Evolutionary conservation across 2,113 vertebrate species (phyloP), one percentile per base, ranked within the genome.

Genomic region (Dicaeum eximium): DNA sequence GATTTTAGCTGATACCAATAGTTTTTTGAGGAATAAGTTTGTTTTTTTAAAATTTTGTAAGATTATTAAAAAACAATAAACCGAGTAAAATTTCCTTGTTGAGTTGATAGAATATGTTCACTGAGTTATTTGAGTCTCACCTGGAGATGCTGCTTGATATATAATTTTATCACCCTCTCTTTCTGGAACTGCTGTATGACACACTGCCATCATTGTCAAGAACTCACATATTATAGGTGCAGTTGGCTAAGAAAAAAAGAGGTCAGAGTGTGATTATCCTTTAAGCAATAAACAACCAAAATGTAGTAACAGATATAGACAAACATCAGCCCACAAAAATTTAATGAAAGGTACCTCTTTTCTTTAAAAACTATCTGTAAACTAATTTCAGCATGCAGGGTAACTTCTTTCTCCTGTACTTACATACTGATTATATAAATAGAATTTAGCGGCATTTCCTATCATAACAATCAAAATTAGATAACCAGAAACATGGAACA

Each of bases 161-260:
- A 98, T 96, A 82, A 99, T 99, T 86, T 97, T 98, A 94, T 98
- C 98, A 5, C 98, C 99, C 13, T 94, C 98, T 92, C 90, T 97
- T 96, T 99, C 99, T 8, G 99, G 99, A 53, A 99, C 99, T 33
- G 99, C 99, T 77, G 99, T 99, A 97, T 99, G 99, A 98, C 99
- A 99, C 95, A 99, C 98, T 31, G 99, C 99, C 99, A 99, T 99
- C 99, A 99, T 99, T 60, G 99, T 99, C 97, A 99, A 98, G 97
- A 99, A 99, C n/a, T 99, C 99, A 97, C 98, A 98, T 95, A 99
- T 99, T 96, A 99, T 96, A 80, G 99, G 98, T 90, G 99, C 99
- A 57, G 99, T 99, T 56, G 99, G 99, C 99, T 99, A 85, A 86
- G 83, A 57, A 51, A 64, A n/a, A 51, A 61, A 51, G 4, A 35